Evolutionary conservation across 2,113 vertebrate genomes (phyloP).

Genomic region (Perognathus longimembris): DNA sequence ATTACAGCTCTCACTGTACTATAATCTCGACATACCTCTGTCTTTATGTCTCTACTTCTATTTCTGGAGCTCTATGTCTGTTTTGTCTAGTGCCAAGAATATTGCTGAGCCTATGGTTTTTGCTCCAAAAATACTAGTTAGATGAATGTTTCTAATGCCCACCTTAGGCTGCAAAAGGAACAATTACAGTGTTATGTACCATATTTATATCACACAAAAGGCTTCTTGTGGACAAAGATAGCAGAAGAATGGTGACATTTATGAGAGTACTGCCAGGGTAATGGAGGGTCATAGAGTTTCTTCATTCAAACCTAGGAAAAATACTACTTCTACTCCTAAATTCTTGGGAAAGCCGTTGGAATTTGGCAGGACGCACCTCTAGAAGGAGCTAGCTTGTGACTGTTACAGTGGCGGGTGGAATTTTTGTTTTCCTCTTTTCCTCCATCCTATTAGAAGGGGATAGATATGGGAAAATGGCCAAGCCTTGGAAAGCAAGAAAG

Average conservation of each 20-base stretch:
- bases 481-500: background rate
- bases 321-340: background rate
- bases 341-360: background rate
- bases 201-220: background rate
- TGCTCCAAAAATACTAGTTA: slow-evolving; percentile 19
- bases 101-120: background rate
- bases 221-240: slow-evolving; percentile 10
- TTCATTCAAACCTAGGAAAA: background rate
- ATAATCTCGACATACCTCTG: background rate
- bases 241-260: slow-evolving; percentile 26
- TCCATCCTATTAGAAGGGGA: background rate
- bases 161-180: background rate
- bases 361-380: background rate
- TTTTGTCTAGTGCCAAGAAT: background rate
- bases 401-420: background rate
- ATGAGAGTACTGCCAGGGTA: background rate
- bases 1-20: background rate
- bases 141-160: background rate
- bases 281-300: background rate
- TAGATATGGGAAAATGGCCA: background rate
- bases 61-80: background rate
- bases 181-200: background rate
- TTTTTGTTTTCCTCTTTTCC: background rate
- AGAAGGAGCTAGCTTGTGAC: background rate
- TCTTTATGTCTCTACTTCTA: background rate